phyloP scores from a whole-genome alignment of 2,113 vertebrate species.

The Chrysochloris asiatica region DNA sequence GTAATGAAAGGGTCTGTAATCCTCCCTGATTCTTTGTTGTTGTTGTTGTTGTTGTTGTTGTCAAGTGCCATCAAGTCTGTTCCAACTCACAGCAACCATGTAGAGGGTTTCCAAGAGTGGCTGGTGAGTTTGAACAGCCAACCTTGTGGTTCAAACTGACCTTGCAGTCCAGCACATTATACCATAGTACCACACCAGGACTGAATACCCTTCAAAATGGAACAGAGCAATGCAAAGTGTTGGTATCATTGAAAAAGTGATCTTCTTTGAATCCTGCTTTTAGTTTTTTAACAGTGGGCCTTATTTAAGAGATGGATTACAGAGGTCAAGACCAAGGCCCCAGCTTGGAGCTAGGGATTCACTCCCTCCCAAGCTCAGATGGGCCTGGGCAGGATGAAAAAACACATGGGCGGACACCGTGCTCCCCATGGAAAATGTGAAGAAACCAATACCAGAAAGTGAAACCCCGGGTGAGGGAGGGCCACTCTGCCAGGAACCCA shows the following conservation, averaged over 20 bases:
- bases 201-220: background rate
- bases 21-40: background rate
- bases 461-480: conserved; percentile 20
- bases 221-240: conserved; percentile 29
- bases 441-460: conserved; percentile 41
- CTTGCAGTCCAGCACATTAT: too few species aligned
- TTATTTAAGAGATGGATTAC: background rate
- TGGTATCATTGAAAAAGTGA: background rate
- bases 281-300: background rate
- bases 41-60: too few species aligned
- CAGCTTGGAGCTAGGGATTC: background rate
- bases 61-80: too few species aligned
- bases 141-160: too few species aligned
- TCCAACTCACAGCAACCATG: too few species aligned
- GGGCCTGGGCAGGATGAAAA: background rate
- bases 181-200: too few species aligned
- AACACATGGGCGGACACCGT: background rate
- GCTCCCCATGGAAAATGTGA: conserved; percentile 67
- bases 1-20: background rate
- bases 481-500: background rate
- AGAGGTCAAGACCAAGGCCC: background rate
- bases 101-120: too few species aligned
- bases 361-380: background rate
- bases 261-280: background rate
- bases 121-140: too few species aligned